phyloP scores from a whole-genome alignment of 2,888 invertebrate genomes.

The Drosophila neonasuta region DNA sequence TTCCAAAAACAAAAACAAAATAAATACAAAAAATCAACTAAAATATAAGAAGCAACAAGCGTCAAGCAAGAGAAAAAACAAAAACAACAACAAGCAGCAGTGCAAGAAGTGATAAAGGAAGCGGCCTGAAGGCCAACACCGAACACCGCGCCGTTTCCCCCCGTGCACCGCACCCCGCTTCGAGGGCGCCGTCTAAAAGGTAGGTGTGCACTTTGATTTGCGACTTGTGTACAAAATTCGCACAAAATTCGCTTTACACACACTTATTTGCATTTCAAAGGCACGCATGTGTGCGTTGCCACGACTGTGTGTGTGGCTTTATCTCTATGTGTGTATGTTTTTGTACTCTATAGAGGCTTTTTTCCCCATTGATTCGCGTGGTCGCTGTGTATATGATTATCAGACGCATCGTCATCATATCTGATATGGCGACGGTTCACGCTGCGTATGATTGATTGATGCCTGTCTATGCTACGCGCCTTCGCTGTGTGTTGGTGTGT shows the following conservation, averaged over 20 bases:
- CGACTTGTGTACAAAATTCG: constrained; percentile 44
- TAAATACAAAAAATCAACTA: constrained; percentile 16
- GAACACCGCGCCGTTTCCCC: neutral
- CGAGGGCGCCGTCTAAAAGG: constrained; percentile 29
- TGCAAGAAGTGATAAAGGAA: constrained; percentile 31
- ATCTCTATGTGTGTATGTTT: constrained; percentile 6
- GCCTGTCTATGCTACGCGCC: constrained; percentile 28
- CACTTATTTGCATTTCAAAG: constrained; percentile 75
- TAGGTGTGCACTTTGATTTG: constrained; percentile 59
- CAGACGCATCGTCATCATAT: constrained; percentile 50
- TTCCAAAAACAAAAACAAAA: constrained; percentile 18
- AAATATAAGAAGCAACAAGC: constrained; percentile 35
- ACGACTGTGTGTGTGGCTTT: constrained; percentile 2
- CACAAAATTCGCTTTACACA: constrained; percentile 41
- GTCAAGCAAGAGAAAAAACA: constrained; percentile 4
- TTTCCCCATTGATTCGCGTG: constrained; percentile 18
- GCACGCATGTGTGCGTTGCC: constrained; percentile 20
- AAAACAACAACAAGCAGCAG: constrained; percentile 18
- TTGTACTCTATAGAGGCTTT: constrained; percentile 15
- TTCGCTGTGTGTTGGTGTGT: constrained; percentile 1
- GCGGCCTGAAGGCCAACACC: constrained; percentile 42
- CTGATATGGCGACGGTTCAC: constrained; percentile 50
- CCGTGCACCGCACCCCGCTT: neutral
- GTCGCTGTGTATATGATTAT: constrained; percentile 50
- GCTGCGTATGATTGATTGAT: constrained; percentile 73